These are phyloP conservation scores for Conomelus anceps DNA, from an alignment of 2,888 invertebrate species.

Conservation along the genomic window DNA sequence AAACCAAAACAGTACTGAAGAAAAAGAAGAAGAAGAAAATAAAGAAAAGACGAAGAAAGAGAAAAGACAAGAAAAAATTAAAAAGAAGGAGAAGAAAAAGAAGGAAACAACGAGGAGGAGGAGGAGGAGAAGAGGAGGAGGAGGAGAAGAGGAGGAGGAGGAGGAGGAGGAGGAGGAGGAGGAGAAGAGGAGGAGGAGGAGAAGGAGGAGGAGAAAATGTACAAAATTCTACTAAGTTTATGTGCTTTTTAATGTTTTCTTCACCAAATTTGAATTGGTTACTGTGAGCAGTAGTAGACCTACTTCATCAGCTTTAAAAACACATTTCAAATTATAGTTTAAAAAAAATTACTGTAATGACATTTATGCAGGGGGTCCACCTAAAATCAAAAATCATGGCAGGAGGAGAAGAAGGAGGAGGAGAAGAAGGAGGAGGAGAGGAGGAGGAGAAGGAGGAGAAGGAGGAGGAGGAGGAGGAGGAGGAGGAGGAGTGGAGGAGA, in stretches of 20 bases:
- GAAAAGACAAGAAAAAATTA: not conserved
- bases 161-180: not conserved
- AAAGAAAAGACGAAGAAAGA: not conserved
- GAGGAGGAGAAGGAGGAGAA: not conserved
- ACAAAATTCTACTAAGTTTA: not conserved
- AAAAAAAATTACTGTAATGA: too few species aligned
- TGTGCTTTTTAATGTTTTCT: too few species aligned
- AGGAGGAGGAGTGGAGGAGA: too few species aligned
- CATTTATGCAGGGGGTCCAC: too few species aligned
- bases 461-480: not conserved
- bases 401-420: not conserved
- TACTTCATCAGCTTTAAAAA: too few species aligned
- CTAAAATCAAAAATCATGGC: too few species aligned
- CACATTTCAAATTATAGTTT: too few species aligned
- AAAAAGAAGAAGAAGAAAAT: not conserved
- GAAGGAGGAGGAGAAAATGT: not conserved
- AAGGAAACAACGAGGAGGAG: not conserved
- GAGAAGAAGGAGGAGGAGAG: not conserved
- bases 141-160: not conserved
- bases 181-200: not conserved
- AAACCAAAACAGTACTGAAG: too few species aligned
- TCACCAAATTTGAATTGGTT: too few species aligned
- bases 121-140: not conserved
- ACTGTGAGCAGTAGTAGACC: too few species aligned
- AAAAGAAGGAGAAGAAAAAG: not conserved